phyloP scores from a whole-genome alignment of 1,140 invertebrate species.

The Pectinophora gossypiella region DNA sequence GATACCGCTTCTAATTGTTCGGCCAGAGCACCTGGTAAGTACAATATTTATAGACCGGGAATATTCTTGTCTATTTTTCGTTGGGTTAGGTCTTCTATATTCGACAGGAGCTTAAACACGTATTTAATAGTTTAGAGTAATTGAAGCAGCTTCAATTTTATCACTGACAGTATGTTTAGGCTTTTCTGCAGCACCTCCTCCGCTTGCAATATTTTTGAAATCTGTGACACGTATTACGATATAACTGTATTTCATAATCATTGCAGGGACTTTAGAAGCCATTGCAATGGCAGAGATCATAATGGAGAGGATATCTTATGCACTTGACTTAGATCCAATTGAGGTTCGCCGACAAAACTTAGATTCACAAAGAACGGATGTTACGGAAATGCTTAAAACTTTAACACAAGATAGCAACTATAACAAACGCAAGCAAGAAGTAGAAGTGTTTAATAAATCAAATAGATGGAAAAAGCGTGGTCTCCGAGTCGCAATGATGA shows the following conservation, averaged over 20 bases:
- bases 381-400: constrained; percentile 62
- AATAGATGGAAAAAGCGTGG: constrained; percentile 86
- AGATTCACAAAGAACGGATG: constrained; percentile 25
- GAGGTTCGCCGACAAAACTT: constrained; percentile 81
- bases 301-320: constrained; percentile 87
- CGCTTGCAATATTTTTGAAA: too few relatives aligned
- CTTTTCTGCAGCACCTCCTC: too few relatives aligned
- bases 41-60: too few relatives aligned
- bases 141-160: too few relatives aligned
- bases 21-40: constrained; percentile 45
- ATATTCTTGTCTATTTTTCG: too few relatives aligned
- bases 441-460: constrained; percentile 77
- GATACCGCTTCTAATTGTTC: constrained; percentile 67
- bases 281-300: constrained; percentile 83
- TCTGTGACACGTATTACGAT: too few relatives aligned
- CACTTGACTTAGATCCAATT: constrained; percentile 80
- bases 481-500: constrained; percentile 78
- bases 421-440: constrained; percentile 66
- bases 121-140: too few relatives aligned
- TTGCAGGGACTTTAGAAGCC: constrained; percentile 79
- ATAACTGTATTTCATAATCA: too few relatives aligned
- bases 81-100: too few relatives aligned
- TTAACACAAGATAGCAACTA: constrained; percentile 76
- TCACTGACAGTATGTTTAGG: too few relatives aligned
- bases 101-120: too few relatives aligned